Percentiles rank a stretch among this genome's conserved stretches.
These are phyloP conservation scores for Pangasius krempfi DNA, from an alignment of 2,797 vertebrate genomes.

Conservation along the genomic window DNA sequence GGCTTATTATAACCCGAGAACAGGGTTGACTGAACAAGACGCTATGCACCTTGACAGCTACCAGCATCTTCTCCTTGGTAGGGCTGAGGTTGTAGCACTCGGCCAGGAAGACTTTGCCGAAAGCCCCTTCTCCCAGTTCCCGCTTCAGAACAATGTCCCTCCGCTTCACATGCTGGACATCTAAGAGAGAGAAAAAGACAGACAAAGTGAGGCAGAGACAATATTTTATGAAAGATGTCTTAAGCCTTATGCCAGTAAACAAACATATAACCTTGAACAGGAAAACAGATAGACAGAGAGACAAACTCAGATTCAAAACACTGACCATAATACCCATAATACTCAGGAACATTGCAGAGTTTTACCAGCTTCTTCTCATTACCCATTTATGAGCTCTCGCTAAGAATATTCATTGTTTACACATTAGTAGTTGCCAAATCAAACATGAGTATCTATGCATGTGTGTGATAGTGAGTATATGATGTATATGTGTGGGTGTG, in stretches of 20 bases:
- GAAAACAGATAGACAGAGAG: background rate
- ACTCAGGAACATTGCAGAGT: background rate
- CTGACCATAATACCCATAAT: background rate
- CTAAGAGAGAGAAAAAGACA: constrained; percentile 64
- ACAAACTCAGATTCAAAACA: background rate
- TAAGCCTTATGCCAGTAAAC: background rate
- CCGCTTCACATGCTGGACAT: constrained; percentile 95
- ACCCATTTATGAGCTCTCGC: background rate
- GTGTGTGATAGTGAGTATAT: background rate
- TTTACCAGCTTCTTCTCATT: background rate
- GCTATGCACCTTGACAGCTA: constrained; percentile 92
- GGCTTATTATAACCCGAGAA: background rate
- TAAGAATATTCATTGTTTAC: constrained; percentile 28
- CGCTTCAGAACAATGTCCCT: constrained; percentile 96
- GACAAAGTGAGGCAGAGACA: background rate
- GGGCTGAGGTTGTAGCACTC: constrained; percentile 98
- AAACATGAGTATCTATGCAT: background rate
- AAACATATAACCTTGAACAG: background rate
- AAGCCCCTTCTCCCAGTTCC: constrained; percentile 95
- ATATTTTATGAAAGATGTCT: background rate
- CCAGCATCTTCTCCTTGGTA: constrained; percentile 97
- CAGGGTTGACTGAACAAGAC: background rate
- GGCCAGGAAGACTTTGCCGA: constrained; percentile 97
- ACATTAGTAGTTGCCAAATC: constrained; percentile 10
- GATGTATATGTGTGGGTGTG: constrained; percentile 17